These are phyloP conservation scores for Xenus cinereus DNA, from an alignment of 2,113 vertebrate genomes.

Conservation along the genomic window DNA sequence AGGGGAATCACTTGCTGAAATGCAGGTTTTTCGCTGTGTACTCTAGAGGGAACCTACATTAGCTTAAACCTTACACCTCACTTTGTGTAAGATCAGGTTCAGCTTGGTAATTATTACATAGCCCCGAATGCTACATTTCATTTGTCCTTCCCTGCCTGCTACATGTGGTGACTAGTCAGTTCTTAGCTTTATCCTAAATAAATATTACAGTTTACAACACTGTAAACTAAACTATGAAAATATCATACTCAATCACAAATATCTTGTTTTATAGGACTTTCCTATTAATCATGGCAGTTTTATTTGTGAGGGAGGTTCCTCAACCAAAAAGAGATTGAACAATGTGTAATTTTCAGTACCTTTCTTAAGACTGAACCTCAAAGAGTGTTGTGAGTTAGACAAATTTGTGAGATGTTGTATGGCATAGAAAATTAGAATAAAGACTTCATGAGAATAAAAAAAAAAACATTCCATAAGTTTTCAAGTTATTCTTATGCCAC, in stretches of 20 bases:
- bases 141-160: neutral
- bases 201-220: neutral
- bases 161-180: neutral
- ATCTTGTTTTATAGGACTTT: neutral
- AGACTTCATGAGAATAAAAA: neutral
- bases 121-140: neutral
- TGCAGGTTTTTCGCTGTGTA: neutral
- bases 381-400: neutral
- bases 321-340: neutral
- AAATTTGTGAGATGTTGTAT: neutral
- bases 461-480: neutral
- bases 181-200: neutral
- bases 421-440: neutral
- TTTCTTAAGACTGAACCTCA: neutral
- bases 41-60: neutral
- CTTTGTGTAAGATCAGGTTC: neutral
- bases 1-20: neutral
- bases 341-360: neutral
- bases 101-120: neutral
- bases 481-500: neutral
- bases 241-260: neutral
- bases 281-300: neutral
- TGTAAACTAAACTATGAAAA: neutral
- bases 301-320: neutral
- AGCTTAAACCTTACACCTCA: neutral